Conservation (phyloP, 2,797 vertebrate species). For the Manis javanica region DNA sequence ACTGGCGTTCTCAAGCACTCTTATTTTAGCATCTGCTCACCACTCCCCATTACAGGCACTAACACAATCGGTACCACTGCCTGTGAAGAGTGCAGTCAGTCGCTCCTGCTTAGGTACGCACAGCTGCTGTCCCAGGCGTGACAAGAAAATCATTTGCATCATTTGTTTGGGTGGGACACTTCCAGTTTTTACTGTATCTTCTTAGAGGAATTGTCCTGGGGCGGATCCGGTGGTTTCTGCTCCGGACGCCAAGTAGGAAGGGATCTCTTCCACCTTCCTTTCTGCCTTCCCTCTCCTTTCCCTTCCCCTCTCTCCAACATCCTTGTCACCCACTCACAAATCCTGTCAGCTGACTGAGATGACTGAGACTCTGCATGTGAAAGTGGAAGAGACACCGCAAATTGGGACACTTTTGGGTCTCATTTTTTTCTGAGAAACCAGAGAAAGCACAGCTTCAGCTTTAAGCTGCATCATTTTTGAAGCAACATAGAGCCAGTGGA, state of each 20-base stretch:
- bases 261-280: conserved; percentile 2
- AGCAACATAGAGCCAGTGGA: neutral
- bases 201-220: neutral
- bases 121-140: neutral
- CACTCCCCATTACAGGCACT: neutral
- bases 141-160: conserved; percentile 60
- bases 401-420: neutral
- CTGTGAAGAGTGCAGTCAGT: neutral
- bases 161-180: conserved; percentile 39
- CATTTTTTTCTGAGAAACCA: neutral
- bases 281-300: neutral
- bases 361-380: neutral
- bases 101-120: conserved; percentile 36
- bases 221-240: neutral
- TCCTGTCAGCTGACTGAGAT: neutral
- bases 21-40: neutral
- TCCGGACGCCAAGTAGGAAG: conserved; percentile 36
- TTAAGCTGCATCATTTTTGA: neutral
- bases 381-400: neutral
- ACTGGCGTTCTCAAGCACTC: neutral
- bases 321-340: neutral
- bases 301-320: neutral
- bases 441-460: neutral
- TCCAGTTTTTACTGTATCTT: conserved; percentile 37
- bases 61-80: neutral